Evolutionary conservation across 2,797 vertebrate genomes (phyloP), one percentile per base, ranked within the genome.

Genomic region (Sibirionetta formosa): DNA sequence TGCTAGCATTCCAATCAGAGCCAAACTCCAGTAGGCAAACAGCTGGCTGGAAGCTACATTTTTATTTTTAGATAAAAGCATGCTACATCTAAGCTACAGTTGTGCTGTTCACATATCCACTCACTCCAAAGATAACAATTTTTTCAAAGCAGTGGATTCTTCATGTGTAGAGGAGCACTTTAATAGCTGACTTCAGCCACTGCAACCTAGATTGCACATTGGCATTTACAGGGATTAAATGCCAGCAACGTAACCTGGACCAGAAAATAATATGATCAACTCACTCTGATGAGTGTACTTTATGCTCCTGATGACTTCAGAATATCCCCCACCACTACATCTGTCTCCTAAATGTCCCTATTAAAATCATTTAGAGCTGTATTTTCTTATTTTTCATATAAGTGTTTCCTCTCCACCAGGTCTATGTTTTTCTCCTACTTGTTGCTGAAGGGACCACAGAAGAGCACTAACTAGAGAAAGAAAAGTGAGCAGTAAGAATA

Each of bases 41-140:
- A 26, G 5, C 57, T 63, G 58, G 16, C 35, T 63, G 44, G 18
- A 76, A 86, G 27, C 2, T 24, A 29, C n/a, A 61, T 27, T 83
- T 81, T 70, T 78, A 60, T 82, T 83, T 88, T 72, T 63, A 86
- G 66, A 88, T 86, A 76, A 86, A 91, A 95, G 76, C 40, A n/a
- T n/a, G 9, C 5, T 75, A 57, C 22, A 35, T 73, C 53, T 72
- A 90, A 86, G 46, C 19, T 60, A 72, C 16, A n/a, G 33, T 69
- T 86, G 69, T 63, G 35, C 15, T 70, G 48, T 65, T 90, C 82
- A 63, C 33, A 23, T 40, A 81, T 8, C 27, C 60, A 31, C 76
- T 83, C 35, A 23, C 38, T 31, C n/a, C 56, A 51, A 88, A 82
- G 18, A 33, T 1, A 48, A 24, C 7, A 60, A 38, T 94, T 83